Conservation (phyloP, 2,888 invertebrate genomes). For the Anagyrus pseudococci region DNA sequence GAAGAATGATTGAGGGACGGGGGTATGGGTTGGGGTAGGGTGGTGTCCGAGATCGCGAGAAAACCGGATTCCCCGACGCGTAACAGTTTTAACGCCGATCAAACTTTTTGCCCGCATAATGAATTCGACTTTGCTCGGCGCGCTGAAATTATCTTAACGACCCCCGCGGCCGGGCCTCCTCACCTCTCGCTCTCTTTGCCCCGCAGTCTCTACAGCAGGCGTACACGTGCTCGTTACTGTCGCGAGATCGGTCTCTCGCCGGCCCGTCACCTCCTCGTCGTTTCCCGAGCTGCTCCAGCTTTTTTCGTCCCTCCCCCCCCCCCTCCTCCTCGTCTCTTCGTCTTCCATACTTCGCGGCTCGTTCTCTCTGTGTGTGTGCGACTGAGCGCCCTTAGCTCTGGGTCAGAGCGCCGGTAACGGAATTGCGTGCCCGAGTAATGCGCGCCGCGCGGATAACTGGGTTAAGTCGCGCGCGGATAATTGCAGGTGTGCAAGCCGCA, state of each 20-base stretch:
- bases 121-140: too few species aligned
- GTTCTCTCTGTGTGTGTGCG: too few species aligned
- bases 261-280: too few species aligned
- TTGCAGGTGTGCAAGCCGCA: too few species aligned
- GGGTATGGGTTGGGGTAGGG: too few species aligned
- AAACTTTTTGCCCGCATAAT: too few species aligned
- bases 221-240: not conserved
- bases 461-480: constrained; percentile 38
- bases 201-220: too few species aligned
- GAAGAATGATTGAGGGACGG: too few species aligned
- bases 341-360: constrained; percentile 46
- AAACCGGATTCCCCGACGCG: too few species aligned
- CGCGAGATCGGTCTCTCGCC: not conserved
- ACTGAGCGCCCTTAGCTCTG: constrained; percentile 41
- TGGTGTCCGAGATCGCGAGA: too few species aligned
- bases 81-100: not conserved
- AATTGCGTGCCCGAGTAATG: constrained; percentile 5
- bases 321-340: not conserved
- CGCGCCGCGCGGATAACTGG: constrained; percentile 30
- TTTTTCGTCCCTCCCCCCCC: not conserved
- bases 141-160: constrained; percentile 1
- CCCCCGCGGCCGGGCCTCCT: too few species aligned
- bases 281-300: not conserved
- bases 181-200: too few species aligned
- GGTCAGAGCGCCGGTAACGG: constrained; percentile 38